Evolutionary conservation across 2,113 vertebrate species (phyloP), one percentile per base, ranked within the genome.

Genomic region (Tachysurus vachellii): DNA sequence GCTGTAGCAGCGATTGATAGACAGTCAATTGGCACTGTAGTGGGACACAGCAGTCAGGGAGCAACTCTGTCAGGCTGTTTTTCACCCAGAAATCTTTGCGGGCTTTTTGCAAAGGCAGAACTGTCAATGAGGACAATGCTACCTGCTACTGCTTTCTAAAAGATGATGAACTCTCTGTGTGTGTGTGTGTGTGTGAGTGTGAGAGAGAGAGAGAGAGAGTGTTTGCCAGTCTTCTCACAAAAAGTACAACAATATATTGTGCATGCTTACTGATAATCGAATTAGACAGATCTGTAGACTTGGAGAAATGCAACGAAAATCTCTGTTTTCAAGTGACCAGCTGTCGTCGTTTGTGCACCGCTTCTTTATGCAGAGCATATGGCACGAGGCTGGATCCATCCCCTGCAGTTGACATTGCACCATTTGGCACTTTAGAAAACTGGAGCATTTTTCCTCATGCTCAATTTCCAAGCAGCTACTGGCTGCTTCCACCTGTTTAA

Each of bases 1-100:
- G 64, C 86, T 86, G 87, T 84, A 89, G 88, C 79, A 86, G 47
- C 42, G 13, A 26, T 9, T 91, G 92, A 93, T 86, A 93, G 91
- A 92, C 91, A 92, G 81, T 86, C 62, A 31, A 82, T 84, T 90
- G 76, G 82, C 85, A 68, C 83, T 57, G 88, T 83, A 82, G 88
- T 91, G 90, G 90, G 89, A 92, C 90, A 84, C 80, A 70, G 90
- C 89, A 85, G 89, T 84, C 64, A 85, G 87, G 80, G 88, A 90
- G 92, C 92, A 91, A 91, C 82, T 90, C 87, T 92, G 87, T 85
- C 87, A 91, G 47, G 87, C 90, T 86, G 82, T 92, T 92, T 88
- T 85, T 88, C 85, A 90, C 83, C 87, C 64, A 86, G 90, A 89
- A 91, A 90, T 87, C 90, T 87, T 87, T 82, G 66, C 84, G 76